Evolutionary conservation across 2,113 vertebrate species (phyloP).

Genomic region (Montifringilla adamsi): DNA sequence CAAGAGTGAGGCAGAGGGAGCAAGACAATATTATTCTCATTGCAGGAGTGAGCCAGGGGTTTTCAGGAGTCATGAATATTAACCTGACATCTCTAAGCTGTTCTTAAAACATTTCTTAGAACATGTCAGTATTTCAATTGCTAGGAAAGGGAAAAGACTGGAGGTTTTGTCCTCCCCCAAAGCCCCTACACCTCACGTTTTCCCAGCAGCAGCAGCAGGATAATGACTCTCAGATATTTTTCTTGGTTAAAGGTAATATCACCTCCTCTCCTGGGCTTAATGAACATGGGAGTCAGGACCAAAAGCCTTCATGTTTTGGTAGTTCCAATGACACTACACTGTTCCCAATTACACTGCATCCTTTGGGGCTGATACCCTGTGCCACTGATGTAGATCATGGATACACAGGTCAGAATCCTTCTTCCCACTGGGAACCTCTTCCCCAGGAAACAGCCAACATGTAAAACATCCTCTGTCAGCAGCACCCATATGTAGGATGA

Average conservation of each 20-base stretch:
- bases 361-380: accelerated
- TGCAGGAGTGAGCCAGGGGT: not conserved
- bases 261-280: not conserved
- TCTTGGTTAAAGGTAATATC: not conserved
- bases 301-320: not conserved
- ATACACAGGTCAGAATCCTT: not conserved
- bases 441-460: not conserved
- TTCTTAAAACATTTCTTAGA: not conserved
- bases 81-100: not conserved
- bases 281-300: not conserved
- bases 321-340: not conserved
- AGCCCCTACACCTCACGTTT: not conserved
- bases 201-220: not conserved
- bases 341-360: not conserved
- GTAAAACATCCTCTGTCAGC: not conserved
- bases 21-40: not conserved
- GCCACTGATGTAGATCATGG: not conserved
- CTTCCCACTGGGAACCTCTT: not conserved
- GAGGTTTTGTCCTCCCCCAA: not conserved
- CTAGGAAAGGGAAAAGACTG: not conserved
- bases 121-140: not conserved
- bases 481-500: not conserved
- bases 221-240: not conserved
- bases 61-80: not conserved
- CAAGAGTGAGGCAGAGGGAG: not conserved